These are phyloP conservation scores for Eumerus sabulonum DNA, from an alignment of 2,888 invertebrate genomes.

Conservation along the genomic window DNA sequence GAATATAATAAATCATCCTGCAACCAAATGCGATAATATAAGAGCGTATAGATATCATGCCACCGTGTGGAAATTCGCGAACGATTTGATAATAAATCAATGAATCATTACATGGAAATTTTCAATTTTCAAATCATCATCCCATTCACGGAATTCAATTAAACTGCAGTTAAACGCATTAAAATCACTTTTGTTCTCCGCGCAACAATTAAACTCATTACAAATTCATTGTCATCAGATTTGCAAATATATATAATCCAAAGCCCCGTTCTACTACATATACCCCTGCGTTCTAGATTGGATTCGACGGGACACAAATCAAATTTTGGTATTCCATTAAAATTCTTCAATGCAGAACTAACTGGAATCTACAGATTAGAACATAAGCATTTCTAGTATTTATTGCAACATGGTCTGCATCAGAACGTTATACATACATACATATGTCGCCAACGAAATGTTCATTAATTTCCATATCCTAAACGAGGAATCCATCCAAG, in stretches of 20 bases:
- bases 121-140: slow-evolving; percentile 42
- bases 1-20: neutral
- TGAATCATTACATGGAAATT: slow-evolving; percentile 37
- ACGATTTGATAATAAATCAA: slow-evolving; percentile 21
- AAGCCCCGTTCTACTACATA: too few relatives aligned
- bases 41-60: neutral
- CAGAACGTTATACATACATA: too few relatives aligned
- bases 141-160: slow-evolving; percentile 47
- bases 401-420: too few relatives aligned
- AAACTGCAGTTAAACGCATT: slow-evolving; percentile 35
- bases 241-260: slow-evolving; percentile 16
- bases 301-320: too few relatives aligned
- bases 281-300: too few relatives aligned
- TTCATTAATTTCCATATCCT: too few relatives aligned
- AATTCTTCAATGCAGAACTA: too few relatives aligned
- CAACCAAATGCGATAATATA: neutral
- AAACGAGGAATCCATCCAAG: too few relatives aligned
- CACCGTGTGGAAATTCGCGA: slow-evolving; percentile 7
- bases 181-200: slow-evolving; percentile 35
- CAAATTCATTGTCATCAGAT: slow-evolving; percentile 49
- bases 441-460: too few relatives aligned
- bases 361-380: too few relatives aligned
- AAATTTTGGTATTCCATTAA: too few relatives aligned
- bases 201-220: slow-evolving; percentile 44
- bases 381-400: too few relatives aligned